A percentile compares a stretch with the other conserved stretches of the same genome.
Conservation (phyloP, 30 jellyfish, hydroid and myxozoan species). For the Hydractinia echinata region DNA sequence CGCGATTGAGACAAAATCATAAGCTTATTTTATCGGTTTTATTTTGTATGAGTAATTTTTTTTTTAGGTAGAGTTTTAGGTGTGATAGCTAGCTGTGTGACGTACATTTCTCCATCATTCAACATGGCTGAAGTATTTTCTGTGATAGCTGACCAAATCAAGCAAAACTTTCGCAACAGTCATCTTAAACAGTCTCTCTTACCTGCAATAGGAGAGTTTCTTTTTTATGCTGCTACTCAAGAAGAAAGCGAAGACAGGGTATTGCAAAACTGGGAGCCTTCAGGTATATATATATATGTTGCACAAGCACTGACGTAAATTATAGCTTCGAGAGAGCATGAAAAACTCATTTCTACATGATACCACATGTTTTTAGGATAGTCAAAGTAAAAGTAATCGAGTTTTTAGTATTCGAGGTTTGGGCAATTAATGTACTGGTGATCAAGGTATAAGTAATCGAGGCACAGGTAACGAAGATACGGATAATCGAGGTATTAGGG, state of each 20-base stretch:
- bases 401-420: no score
- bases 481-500: no score
- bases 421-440: no score
- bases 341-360: neutral
- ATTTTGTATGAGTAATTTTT: neutral
- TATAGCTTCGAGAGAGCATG: neutral
- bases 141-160: constrained; percentile 46
- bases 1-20: no score
- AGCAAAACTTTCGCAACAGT: constrained; percentile 62
- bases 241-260: constrained; percentile 81
- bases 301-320: no score
- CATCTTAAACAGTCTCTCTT: constrained; percentile 46
- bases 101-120: constrained; percentile 61
- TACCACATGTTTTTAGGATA: no score
- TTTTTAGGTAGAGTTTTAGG: constrained; percentile 67
- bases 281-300: constrained; percentile 45
- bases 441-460: no score
- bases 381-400: no score
- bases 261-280: constrained; percentile 70
- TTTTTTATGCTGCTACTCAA: constrained; percentile 93
- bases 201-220: constrained; percentile 88
- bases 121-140: constrained; percentile 72
- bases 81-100: constrained; percentile 70
- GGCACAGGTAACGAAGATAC: no score
- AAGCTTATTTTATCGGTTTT: neutral